These are phyloP conservation scores for Atopsyche davidsoni DNA, from an alignment of 1,140 invertebrate genomes.

Conservation along the genomic window DNA sequence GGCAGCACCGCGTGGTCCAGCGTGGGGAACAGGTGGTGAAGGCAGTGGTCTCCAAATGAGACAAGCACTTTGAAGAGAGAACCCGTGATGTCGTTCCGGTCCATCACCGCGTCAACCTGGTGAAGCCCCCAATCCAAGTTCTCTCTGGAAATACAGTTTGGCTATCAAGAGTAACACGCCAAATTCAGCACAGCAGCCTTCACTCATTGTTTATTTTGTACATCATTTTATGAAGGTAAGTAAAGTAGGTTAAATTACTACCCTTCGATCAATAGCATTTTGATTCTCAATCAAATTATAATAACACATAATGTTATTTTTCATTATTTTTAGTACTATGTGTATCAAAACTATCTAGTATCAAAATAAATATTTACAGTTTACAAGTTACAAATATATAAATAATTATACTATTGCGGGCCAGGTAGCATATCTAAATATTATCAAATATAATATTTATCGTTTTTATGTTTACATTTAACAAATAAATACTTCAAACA, in stretches of 20 bases:
- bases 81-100: slow-evolving; percentile 63
- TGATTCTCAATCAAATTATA: background rate
- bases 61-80: slow-evolving; percentile 63
- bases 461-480: background rate
- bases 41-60: slow-evolving; percentile 69
- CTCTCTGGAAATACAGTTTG: slow-evolving; percentile 20
- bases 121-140: slow-evolving; percentile 72
- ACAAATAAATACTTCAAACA: background rate
- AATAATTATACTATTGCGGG: too few species aligned
- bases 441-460: background rate
- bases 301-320: too few species aligned
- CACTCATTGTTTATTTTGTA: background rate
- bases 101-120: slow-evolving; percentile 69
- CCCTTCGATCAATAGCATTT: background rate
- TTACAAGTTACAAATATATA: too few species aligned
- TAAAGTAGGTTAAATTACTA: slow-evolving; percentile 3
- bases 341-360: too few species aligned
- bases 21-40: slow-evolving; percentile 80
- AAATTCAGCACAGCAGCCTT: too few species aligned
- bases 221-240: background rate
- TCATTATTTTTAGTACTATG: too few species aligned
- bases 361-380: too few species aligned
- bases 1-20: slow-evolving; percentile 68
- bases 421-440: background rate
- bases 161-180: too few species aligned